These are phyloP conservation scores for Oryctolagus cuniculus DNA, from an alignment of 2,113 vertebrate species.

Conservation along the genomic window mOryCun1.1 NC_091435.1:80980501-80981000, in stretches of 20 bases:
- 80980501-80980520: background rate
- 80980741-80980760: background rate
- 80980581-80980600: constrained; percentile 36
- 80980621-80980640: background rate
- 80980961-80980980: no score
- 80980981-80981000: no score
- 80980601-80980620: background rate
- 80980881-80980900: no score
- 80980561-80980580: background rate
- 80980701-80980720: background rate
- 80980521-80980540: background rate
- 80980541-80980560: background rate
- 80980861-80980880: no score
- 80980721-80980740: constrained; percentile 10
- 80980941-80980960: no score
- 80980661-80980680: background rate
- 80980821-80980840: no score
- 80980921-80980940: no score
- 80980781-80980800: background rate
- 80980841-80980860: no score
- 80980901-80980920: no score
- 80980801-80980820: background rate
- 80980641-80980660: background rate
- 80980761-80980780: background rate
- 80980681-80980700: constrained; percentile 3